phyloP scores from a whole-genome alignment of 2,888 invertebrate genomes.

The Eucera pruinosa region DNA sequence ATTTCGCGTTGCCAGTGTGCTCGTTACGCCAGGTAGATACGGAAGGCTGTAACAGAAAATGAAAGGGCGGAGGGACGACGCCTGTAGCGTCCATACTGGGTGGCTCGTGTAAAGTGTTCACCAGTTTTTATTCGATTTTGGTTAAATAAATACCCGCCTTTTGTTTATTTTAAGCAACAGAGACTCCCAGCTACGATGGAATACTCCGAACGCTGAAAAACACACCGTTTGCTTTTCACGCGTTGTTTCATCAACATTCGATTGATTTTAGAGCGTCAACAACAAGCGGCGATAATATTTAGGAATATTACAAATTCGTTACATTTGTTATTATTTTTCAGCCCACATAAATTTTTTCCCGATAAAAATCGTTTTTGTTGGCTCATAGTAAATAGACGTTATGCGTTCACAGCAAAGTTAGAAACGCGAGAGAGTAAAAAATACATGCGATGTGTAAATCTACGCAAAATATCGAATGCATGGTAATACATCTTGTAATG shows the following conservation, averaged over 20 bases:
- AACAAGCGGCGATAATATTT: too few relatives aligned
- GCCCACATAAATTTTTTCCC: too few relatives aligned
- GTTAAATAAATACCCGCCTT: slow-evolving; percentile 1
- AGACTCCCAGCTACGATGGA: background rate
- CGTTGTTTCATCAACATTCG: background rate
- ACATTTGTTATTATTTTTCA: too few relatives aligned
- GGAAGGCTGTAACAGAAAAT: slow-evolving; percentile 53
- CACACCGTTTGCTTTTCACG: background rate
- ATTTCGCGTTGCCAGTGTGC: slow-evolving; percentile 66
- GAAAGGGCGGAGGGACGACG: slow-evolving; percentile 42
- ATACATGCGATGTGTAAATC: too few relatives aligned
- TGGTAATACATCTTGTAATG: too few relatives aligned
- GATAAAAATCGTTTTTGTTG: too few relatives aligned
- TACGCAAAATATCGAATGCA: too few relatives aligned
- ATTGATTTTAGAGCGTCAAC: too few relatives aligned
- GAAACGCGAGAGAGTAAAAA: too few relatives aligned
- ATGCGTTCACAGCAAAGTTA: too few relatives aligned
- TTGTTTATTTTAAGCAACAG: background rate
- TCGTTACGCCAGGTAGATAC: slow-evolving; percentile 61
- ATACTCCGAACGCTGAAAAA: background rate
- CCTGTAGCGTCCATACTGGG: background rate
- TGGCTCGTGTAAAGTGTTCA: slow-evolving; percentile 20
- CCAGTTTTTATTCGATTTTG: slow-evolving; percentile 16
- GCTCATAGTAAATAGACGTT: too few relatives aligned
- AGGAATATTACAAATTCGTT: too few relatives aligned